These are phyloP conservation scores for Drosophila robusta DNA, from an alignment of 2,888 invertebrate genomes.

Conservation along the genomic window DNA sequence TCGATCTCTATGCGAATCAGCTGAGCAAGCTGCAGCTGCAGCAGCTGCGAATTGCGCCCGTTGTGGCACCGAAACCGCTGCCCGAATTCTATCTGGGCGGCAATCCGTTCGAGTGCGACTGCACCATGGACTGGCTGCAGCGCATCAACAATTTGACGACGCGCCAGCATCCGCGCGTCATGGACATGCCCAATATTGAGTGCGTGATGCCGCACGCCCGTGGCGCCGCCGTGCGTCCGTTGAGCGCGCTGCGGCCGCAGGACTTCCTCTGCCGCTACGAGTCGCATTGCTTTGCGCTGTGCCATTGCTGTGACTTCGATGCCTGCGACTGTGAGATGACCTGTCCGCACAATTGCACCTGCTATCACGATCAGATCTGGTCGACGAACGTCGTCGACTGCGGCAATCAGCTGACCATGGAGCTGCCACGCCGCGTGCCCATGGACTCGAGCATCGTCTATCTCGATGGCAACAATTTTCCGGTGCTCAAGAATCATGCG, in stretches of 20 bases:
- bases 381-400: constrained; percentile 97
- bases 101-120: constrained; percentile 97
- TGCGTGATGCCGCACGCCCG: constrained; percentile 94
- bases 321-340: constrained; percentile 99
- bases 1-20: constrained; percentile 96
- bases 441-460: constrained; percentile 98
- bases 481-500: constrained; percentile 93
- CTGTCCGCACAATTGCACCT: constrained; percentile 96
- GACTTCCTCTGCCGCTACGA: constrained; percentile 97
- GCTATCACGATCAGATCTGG: constrained; percentile 98
- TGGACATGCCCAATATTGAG: constrained; percentile 95
- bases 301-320: constrained; percentile 98
- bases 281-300: constrained; percentile 96
- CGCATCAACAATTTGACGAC: constrained; percentile 94
- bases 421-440: constrained; percentile 94
- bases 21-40: constrained; percentile 93
- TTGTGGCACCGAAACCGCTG: constrained; percentile 88
- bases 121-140: constrained; percentile 98
- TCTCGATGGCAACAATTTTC: constrained; percentile 95
- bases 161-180: constrained; percentile 93
- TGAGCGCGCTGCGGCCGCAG: constrained; percentile 92
- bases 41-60: constrained; percentile 90
- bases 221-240: constrained; percentile 92
- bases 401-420: constrained; percentile 90
- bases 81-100: constrained; percentile 96